These are phyloP conservation scores for Hypanus sabinus DNA, from an alignment of 2,113 vertebrate genomes.

Conservation along the genomic window DNA sequence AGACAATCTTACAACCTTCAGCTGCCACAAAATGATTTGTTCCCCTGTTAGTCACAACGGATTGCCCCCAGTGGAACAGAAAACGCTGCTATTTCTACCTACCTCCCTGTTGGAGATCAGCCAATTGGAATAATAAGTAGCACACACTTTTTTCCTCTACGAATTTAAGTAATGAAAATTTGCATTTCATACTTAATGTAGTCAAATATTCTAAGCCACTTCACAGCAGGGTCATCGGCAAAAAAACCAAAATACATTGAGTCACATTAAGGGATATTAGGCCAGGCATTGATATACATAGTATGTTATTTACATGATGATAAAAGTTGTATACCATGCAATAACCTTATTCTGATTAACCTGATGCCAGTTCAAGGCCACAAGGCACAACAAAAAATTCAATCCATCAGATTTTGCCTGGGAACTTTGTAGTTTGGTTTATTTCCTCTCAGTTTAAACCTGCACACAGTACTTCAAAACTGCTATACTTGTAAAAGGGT, in stretches of 20 bases:
- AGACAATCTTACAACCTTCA: background rate
- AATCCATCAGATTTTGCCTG: background rate
- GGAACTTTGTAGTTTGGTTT: background rate
- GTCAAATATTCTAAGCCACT: background rate
- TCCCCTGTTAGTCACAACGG: background rate
- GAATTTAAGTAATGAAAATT: background rate
- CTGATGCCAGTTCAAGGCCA: background rate
- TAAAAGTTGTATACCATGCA: background rate
- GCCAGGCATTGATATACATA: no score
- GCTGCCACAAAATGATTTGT: background rate
- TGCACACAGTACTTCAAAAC: background rate
- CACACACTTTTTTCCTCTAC: background rate
- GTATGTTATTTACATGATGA: no score
- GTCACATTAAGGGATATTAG: no score
- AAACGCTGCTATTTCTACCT: background rate
- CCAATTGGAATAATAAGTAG: background rate
- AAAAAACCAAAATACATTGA: no score
- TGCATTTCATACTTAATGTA: background rate
- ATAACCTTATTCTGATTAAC: background rate
- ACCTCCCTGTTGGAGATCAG: background rate
- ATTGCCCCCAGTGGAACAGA: background rate
- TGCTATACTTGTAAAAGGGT: background rate
- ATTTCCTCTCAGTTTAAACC: background rate
- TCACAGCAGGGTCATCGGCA: background rate
- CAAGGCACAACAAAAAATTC: background rate